A percentile compares a stretch with the other conserved stretches of the same genome.
phyloP scores from a whole-genome alignment of 2,797 vertebrate species.

The Tokudaia muenninki region DNA sequence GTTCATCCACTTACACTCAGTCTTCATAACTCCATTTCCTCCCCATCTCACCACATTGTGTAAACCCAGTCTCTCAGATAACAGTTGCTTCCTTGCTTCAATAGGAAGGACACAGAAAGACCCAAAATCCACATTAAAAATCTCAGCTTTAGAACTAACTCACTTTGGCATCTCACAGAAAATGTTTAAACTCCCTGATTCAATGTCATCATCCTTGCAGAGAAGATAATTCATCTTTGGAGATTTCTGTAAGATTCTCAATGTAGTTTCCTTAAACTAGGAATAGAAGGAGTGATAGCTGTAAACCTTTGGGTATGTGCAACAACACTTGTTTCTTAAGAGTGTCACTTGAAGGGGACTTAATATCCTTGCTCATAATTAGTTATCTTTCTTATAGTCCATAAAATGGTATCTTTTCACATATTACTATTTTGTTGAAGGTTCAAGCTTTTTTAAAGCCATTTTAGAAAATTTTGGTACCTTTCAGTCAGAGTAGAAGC shows the following conservation, averaged over 20 bases:
- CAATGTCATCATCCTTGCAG: background rate
- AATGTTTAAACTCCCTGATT: background rate
- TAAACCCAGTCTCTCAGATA: background rate
- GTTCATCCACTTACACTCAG: background rate
- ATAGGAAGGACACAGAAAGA: background rate
- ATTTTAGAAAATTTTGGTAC: background rate
- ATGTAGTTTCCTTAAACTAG: background rate
- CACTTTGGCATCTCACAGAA: background rate
- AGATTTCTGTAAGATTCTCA: background rate
- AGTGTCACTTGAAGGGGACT: background rate
- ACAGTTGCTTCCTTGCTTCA: background rate
- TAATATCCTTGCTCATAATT: background rate
- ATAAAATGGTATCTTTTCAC: background rate
- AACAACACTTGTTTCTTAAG: background rate
- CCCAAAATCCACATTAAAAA: background rate
- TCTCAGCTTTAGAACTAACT: background rate
- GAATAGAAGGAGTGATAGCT: background rate
- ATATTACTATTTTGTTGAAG: background rate
- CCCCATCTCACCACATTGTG: background rate
- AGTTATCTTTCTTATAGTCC: background rate
- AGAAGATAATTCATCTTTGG: background rate
- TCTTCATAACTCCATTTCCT: background rate
- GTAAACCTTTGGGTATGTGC: background rate
- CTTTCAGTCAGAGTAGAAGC: background rate
- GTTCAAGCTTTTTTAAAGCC: background rate